These are phyloP conservation scores for Sarcophaga carnaria DNA, from an alignment of 2,888 invertebrate species.

Conservation along the genomic window DNA sequence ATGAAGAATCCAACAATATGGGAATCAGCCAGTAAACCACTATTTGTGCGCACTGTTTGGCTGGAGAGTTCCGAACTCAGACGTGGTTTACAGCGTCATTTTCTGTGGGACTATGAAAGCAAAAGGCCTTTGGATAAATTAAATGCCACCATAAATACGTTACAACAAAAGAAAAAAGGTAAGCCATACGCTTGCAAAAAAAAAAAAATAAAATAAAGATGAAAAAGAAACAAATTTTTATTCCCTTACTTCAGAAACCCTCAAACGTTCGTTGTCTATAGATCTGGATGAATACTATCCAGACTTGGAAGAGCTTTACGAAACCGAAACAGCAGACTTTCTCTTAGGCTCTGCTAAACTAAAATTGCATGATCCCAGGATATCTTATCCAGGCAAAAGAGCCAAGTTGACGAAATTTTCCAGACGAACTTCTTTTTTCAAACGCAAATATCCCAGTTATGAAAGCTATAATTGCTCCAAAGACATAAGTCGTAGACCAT, in stretches of 20 bases:
- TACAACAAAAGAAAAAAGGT: constrained; percentile 33
- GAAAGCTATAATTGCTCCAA: constrained; percentile 61
- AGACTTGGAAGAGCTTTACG: constrained; percentile 33
- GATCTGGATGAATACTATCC: constrained; percentile 51
- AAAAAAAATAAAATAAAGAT: not conserved
- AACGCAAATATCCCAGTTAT: constrained; percentile 47
- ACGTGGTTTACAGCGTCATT: constrained; percentile 78
- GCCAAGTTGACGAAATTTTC: constrained; percentile 7
- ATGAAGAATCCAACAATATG: constrained; percentile 83
- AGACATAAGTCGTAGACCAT: constrained; percentile 61
- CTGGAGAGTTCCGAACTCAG: constrained; percentile 84
- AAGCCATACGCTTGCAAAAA: not conserved
- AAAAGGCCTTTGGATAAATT: constrained; percentile 68
- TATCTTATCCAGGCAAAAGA: constrained; percentile 17
- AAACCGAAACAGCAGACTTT: constrained; percentile 53
- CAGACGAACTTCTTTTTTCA: constrained; percentile 31
- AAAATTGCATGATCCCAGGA: constrained; percentile 56
- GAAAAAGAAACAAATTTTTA: not conserved
- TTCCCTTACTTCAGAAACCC: constrained; percentile 42
- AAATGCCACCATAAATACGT: constrained; percentile 28
- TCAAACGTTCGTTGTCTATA: constrained; percentile 63
- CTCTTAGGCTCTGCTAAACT: constrained; percentile 71
- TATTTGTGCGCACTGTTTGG: constrained; percentile 87
- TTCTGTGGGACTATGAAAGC: constrained; percentile 80
- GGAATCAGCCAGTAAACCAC: constrained; percentile 85